phyloP scores from a whole-genome alignment of 2,888 invertebrate genomes.

The Lasius platythorax region DNA sequence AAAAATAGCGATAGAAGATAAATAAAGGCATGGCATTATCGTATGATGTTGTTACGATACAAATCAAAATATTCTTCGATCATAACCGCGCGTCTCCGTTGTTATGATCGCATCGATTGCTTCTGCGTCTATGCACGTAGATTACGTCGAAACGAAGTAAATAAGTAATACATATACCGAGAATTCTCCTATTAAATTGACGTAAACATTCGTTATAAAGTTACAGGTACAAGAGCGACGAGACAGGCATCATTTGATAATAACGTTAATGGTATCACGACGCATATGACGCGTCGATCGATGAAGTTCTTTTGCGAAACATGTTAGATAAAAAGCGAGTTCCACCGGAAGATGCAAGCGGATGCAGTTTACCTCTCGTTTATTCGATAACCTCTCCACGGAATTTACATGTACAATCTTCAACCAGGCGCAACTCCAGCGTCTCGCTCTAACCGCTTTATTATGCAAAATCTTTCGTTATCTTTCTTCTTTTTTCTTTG shows the following conservation, averaged over 20 bases:
- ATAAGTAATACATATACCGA: not conserved
- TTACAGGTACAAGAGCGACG: not conserved
- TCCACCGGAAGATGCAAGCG: constrained; percentile 16
- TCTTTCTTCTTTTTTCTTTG: constrained; percentile 70
- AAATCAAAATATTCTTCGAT: not conserved
- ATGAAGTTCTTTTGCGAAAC: constrained; percentile 28
- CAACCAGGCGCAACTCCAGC: constrained; percentile 24
- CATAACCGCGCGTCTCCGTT: not conserved
- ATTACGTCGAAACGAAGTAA: not conserved
- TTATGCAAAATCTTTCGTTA: constrained; percentile 77
- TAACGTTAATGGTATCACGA: not conserved
- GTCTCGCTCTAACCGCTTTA: constrained; percentile 72
- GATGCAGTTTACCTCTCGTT: constrained; percentile 60
- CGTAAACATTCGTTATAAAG: not conserved
- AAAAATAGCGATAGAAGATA: constrained; percentile 4
- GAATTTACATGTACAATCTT: constrained; percentile 54
- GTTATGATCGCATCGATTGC: not conserved
- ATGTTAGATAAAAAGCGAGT: constrained; percentile 9
- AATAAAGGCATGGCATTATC: not conserved
- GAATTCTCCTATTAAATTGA: not conserved
- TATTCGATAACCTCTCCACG: constrained; percentile 59
- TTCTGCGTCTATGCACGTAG: not conserved
- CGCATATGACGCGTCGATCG: constrained; percentile 5
- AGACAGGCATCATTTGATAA: not conserved
- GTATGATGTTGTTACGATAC: not conserved